Evolutionary conservation across 2,113 vertebrate species (phyloP), one percentile per base, ranked within the genome.

Genomic region (Ammodytes dubius): DNA sequence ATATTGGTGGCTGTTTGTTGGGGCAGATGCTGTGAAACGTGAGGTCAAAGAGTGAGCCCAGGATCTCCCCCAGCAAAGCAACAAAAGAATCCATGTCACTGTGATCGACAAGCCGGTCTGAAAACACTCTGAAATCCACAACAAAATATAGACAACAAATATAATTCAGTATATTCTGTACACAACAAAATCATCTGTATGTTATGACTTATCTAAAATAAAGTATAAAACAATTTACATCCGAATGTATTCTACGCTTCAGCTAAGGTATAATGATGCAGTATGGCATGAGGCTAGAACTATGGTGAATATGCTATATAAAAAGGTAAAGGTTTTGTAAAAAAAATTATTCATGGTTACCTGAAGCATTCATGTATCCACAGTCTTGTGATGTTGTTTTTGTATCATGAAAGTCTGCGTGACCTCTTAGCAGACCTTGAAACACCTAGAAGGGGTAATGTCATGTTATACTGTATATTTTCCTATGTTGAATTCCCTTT

Each of bases 341-440:
- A 69, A 49, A 39, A 13, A 59, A n/a, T 2, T 6, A 27, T 27
- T 8, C 0, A 7, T 4, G 1, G 7, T 15, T 84, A 98, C 97
- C 97, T 96, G 93, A 97, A 97, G 83, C 97, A 97, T 77, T 98
- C 97, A 3, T 98, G 97, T 35, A 97, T 95, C 97, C 97, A 98
- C 7, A 98, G 94, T 43, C 96, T 94, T 3, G 94, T 95, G 68
- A 98, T 93, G 90, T 91, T 96, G 59, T 92, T 40, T 79, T 96
- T 96, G 95, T 96, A 11, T 97, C 96, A 1, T 97, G 96, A 81
- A 95, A 95, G 46, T 96, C 96, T 79, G 93, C 95, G 87, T 97
- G 95, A 59, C 95, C 95, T 79, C 96, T 92, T 3, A 98, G 91
- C 88, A 98, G 91, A 52, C 97, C 97, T 77, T 98, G 97, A 86